These are phyloP conservation scores for Pseudomyrmex pallidus DNA, from an alignment of 1,140 invertebrate species.

Conservation along the genomic window DNA sequence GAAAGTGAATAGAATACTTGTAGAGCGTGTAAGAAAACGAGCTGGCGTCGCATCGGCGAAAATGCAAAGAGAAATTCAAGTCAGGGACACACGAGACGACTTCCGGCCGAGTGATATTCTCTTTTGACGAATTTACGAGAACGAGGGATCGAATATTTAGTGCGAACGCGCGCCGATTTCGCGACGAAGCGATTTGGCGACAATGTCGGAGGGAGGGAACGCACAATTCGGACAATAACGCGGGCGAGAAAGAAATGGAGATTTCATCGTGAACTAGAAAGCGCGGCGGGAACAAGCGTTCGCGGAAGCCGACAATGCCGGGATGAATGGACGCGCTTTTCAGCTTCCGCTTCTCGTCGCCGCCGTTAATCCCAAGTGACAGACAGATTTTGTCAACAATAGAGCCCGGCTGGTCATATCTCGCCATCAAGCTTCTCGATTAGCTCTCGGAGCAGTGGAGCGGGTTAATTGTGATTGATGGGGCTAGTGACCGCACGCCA, in stretches of 20 bases:
- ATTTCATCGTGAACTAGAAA: slow-evolving; percentile 19
- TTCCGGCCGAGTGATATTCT: slow-evolving; percentile 30
- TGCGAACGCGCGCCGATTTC: background rate
- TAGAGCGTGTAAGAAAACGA: slow-evolving; percentile 18
- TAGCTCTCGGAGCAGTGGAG: background rate
- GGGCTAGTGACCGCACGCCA: slow-evolving; percentile 42
- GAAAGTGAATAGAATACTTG: background rate
- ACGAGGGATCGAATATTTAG: background rate
- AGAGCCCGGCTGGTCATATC: background rate
- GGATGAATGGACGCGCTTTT: slow-evolving; percentile 16
- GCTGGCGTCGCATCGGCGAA: slow-evolving; percentile 1
- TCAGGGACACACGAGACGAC: slow-evolving; percentile 13
- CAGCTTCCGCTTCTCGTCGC: slow-evolving; percentile 3
- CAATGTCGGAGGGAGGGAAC: no score
- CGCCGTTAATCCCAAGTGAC: background rate
- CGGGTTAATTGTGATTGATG: slow-evolving; percentile 30
- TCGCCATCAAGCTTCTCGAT: background rate
- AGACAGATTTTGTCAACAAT: slow-evolving; percentile 14
- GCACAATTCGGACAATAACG: no score
- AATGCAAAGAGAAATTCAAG: slow-evolving; percentile 34
- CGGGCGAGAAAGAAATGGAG: background rate
- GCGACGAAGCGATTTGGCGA: no score
- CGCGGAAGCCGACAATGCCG: slow-evolving; percentile 2
- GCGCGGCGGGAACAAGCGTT: background rate
- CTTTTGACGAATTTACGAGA: slow-evolving; percentile 3